phyloP scores from a whole-genome alignment of 2,113 vertebrate species.

The Petrocephalus microphthalmus region DNA sequence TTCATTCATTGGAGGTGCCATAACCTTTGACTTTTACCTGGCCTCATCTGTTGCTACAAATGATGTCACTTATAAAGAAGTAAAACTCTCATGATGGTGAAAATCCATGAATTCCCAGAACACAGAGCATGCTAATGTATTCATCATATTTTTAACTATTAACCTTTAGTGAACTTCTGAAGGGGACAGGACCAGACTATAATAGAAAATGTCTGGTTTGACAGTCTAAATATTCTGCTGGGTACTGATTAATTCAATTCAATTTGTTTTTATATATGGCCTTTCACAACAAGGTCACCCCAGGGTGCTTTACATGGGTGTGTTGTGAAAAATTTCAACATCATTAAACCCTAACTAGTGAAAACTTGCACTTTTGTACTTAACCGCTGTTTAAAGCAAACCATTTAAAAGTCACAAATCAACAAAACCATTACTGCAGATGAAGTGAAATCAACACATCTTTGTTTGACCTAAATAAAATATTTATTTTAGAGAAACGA shows the following conservation, averaged over 20 bases:
- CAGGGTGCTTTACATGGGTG: no score
- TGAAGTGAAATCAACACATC: background rate
- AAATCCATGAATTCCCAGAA: conserved; percentile 7
- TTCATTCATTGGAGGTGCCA: background rate
- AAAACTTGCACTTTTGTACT: background rate
- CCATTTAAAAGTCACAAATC: background rate
- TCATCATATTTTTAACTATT: background rate
- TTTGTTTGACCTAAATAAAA: background rate
- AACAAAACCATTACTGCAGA: background rate
- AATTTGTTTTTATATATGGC: background rate
- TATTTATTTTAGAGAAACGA: background rate
- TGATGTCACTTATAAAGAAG: conserved; percentile 4
- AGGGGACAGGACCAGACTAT: background rate
- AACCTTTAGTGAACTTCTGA: background rate
- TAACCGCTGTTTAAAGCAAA: background rate
- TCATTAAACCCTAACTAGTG: no score
- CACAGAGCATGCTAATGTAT: background rate
- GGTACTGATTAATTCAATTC: background rate
- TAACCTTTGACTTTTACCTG: background rate
- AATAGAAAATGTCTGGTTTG: background rate
- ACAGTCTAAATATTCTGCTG: background rate
- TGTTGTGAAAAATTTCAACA: no score
- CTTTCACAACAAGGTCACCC: background rate
- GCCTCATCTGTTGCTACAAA: background rate
- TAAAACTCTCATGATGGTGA: background rate